Conservation (phyloP, 2,888 invertebrate genomes). For the Metallyticus violacea region DNA sequence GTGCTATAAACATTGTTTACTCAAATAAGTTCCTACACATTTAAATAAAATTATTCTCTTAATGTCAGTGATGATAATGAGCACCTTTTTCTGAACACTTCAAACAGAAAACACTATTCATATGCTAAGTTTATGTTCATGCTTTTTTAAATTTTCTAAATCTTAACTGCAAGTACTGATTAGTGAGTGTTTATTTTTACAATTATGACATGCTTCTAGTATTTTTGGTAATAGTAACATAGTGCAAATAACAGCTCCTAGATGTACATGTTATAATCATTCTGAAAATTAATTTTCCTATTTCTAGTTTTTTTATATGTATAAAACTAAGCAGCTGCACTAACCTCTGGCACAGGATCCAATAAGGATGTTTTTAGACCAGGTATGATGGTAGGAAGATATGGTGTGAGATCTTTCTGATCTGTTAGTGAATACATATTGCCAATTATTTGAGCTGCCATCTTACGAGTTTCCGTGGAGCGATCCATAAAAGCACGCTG, state of each 20-base stretch:
- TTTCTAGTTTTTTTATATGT: background rate
- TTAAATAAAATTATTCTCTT: no score
- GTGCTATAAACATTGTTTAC: no score
- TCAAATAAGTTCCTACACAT: no score
- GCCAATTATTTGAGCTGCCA: slow-evolving; percentile 99
- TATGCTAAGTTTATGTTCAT: no score
- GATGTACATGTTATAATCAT: background rate
- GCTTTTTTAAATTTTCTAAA: no score
- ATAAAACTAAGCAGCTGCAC: background rate
- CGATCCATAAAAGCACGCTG: slow-evolving; percentile 97
- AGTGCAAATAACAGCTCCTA: no score
- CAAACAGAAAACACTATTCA: no score
- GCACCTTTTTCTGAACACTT: no score
- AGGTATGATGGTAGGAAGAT: slow-evolving; percentile 93
- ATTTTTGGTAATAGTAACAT: background rate
- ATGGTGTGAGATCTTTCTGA: slow-evolving; percentile 96
- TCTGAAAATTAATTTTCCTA: background rate
- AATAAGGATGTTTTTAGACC: slow-evolving; percentile 92
- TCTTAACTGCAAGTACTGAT: no score
- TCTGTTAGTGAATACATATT: slow-evolving; percentile 99
- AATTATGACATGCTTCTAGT: background rate
- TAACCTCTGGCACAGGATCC: slow-evolving; percentile 95
- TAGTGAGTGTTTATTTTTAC: no score
- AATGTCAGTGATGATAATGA: no score
- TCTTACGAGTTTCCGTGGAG: slow-evolving; percentile 96